Evolutionary conservation across 1,140 invertebrate species (phyloP), one percentile per base, ranked within the genome.

Genomic region (Anastatus disparis): DNA sequence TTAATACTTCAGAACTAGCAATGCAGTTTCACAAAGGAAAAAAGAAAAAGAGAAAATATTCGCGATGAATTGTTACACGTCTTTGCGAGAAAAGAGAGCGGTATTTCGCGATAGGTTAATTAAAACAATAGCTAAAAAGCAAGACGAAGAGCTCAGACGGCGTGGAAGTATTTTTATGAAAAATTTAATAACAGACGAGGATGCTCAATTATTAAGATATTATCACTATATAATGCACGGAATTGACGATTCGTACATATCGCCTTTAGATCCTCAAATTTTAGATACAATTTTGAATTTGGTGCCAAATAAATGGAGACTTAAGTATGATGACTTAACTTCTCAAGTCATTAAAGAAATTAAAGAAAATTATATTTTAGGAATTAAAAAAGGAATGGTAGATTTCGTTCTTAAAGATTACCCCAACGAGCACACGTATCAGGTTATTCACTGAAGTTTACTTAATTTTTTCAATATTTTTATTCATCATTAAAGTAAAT

Each of bases 141-240:
- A 64, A 0, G 87, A 88, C 70, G 83, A 85, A n/a, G n/a, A n/a
- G n/a, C n/a, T n/a, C n/a, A n/a, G 17, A 79, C 80, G 20, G 81
- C 80, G 13, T 83, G 81, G 8, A 84, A 76, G 83, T 53, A 59
- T 74, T 24, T 86, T 10, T 26, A 1, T n/a, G 9, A 0, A 27
- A 68, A 7, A 46, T 53, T n/a, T n/a, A n/a, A n/a, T 90, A 31
- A 87, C 87, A 17, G 85, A 87, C 9, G 85, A 89, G 31, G 92
- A 94, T 75, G 89, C 89, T 64, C 89, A 93, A 77, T 82, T 93
- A 73, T 81, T 94, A 74, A 88, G 93, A 73, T 97, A 97, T 85
- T 94, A n/a, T n/a, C n/a, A 96, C 80, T 97, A 96, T 77, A 90
- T 97, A 59, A 91, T 92, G 77, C 91, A 95, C 83, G 95, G 94